phyloP scores from a whole-genome alignment of 2,797 vertebrate species.

The Muraenolepis orangiensis region DNA sequence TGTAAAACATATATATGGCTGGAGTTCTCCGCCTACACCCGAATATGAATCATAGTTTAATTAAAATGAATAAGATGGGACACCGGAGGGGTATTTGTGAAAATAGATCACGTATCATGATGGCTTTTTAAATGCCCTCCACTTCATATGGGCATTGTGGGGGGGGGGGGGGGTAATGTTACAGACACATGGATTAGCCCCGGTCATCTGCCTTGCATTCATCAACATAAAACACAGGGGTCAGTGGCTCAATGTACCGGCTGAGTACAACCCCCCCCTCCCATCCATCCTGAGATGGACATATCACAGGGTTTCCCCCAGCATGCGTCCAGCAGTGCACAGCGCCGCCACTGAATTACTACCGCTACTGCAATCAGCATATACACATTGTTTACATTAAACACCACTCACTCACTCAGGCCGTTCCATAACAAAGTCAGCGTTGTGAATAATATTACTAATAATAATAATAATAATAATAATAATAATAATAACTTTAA shows the following conservation, averaged over 20 bases:
- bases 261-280: slow-evolving; percentile 56
- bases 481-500: too few relatives aligned
- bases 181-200: slow-evolving; percentile 17
- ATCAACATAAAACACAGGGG: slow-evolving; percentile 46
- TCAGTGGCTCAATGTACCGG: slow-evolving; percentile 55
- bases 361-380: too few relatives aligned
- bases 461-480: too few relatives aligned
- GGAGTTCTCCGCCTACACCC: not conserved
- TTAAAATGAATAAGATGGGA: not conserved
- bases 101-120: not conserved
- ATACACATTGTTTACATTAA: too few relatives aligned
- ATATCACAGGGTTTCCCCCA: too few relatives aligned
- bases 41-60: not conserved
- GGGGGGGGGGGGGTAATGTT: too few relatives aligned
- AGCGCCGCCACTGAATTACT: too few relatives aligned
- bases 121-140: not conserved
- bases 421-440: too few relatives aligned
- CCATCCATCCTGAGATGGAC: not conserved
- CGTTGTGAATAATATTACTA: too few relatives aligned
- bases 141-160: not conserved
- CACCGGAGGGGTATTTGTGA: not conserved
- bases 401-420: too few relatives aligned
- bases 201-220: slow-evolving; percentile 44
- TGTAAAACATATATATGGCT: not conserved
- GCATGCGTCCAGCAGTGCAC: too few relatives aligned